A percentile compares a stretch with the other conserved stretches of the same genome.
phyloP scores from a whole-genome alignment of 2,888 invertebrate species.

The Epirrita christyi region DNA sequence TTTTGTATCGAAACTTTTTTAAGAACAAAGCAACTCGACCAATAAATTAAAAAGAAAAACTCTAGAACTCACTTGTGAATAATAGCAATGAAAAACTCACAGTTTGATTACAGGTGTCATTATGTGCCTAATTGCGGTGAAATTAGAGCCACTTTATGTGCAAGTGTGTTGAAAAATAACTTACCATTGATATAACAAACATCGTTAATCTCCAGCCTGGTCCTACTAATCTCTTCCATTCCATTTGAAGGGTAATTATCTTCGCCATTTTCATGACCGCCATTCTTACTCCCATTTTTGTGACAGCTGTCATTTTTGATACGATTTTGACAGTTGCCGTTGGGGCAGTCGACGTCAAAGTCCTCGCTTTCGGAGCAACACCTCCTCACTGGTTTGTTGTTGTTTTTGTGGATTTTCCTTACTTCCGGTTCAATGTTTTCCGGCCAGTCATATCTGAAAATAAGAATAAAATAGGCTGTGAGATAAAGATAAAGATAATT shows the following conservation, averaged over 20 bases:
- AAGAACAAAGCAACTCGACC: too few relatives aligned
- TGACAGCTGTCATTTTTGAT: constrained; percentile 9
- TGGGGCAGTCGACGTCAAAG: constrained; percentile 29
- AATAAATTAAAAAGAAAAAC: too few relatives aligned
- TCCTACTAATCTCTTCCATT: constrained; percentile 88
- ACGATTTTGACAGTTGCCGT: constrained; percentile 32
- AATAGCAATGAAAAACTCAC: too few relatives aligned
- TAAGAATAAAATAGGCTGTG: neutral
- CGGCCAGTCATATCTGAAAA: constrained; percentile 92
- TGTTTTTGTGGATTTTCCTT: constrained; percentile 60
- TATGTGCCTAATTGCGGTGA: too few relatives aligned
- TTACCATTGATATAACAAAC: constrained; percentile 98
- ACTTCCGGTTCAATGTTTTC: constrained; percentile 71
- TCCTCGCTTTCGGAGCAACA: constrained; percentile 56
- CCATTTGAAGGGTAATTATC: constrained; percentile 59
- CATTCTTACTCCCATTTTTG: constrained; percentile 44
- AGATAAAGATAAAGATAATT: too few relatives aligned
- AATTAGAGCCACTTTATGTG: too few relatives aligned
- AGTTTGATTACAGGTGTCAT: too few relatives aligned
- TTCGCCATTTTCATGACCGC: constrained; percentile 25
- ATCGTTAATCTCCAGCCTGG: constrained; percentile 88
- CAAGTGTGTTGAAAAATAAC: too few relatives aligned
- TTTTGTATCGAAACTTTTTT: too few relatives aligned
- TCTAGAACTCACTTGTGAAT: too few relatives aligned
- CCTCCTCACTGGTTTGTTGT: constrained; percentile 50